Conservation (phyloP, 2,888 invertebrate genomes). For the Siphlonurus alternatus region DNA sequence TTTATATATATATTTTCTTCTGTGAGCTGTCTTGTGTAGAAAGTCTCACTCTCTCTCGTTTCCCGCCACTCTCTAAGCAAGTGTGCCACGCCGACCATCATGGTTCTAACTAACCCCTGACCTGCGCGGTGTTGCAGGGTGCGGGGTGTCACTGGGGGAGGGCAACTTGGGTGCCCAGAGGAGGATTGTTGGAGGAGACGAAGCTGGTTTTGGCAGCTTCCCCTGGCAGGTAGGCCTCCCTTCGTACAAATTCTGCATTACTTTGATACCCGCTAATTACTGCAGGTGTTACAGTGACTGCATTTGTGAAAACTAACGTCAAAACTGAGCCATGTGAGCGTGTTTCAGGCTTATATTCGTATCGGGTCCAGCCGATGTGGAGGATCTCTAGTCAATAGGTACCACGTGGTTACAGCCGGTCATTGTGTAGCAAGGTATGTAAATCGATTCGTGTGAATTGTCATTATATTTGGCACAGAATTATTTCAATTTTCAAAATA, state of each 20-base stretch:
- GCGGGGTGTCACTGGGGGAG: constrained; percentile 69
- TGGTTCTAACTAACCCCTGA: no score
- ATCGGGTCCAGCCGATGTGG: constrained; percentile 90
- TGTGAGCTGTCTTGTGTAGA: no score
- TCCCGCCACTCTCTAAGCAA: no score
- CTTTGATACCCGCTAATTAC: neutral
- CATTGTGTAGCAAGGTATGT: constrained; percentile 70
- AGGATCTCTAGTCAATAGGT: constrained; percentile 75
- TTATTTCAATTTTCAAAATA: no score
- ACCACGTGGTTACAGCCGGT: constrained; percentile 85
- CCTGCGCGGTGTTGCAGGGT: constrained; percentile 57
- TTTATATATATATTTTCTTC: no score
- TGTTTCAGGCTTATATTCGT: constrained; percentile 57
- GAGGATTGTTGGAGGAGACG: constrained; percentile 82
- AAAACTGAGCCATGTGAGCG: no score
- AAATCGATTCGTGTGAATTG: no score
- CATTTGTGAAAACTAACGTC: no score
- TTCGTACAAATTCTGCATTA: neutral
- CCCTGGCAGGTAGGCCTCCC: constrained; percentile 62
- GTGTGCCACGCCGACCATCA: no score
- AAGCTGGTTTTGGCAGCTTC: constrained; percentile 85
- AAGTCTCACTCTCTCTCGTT: no score
- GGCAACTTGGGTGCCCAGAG: constrained; percentile 65
- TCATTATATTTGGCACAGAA: no score
- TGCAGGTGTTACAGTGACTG: neutral